Evolutionary conservation across 2,113 vertebrate genomes (phyloP).

Genomic region (Gallinago jamesoni): DNA sequence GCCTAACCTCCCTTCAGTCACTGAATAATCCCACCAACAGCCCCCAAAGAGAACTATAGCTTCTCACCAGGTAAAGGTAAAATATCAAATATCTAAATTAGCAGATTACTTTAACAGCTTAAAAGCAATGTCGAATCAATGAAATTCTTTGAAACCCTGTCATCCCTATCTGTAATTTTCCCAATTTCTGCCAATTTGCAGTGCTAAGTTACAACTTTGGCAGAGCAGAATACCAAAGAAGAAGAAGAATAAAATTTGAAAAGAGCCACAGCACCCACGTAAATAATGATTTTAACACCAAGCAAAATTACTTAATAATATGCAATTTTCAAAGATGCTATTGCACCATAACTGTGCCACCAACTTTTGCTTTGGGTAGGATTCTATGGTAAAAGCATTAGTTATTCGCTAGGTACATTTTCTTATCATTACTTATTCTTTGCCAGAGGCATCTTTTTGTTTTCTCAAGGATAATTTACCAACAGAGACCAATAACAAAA

Average conservation of each 20-base stretch:
- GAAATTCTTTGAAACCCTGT: not conserved
- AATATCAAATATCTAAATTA: not conserved
- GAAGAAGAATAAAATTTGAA: not conserved
- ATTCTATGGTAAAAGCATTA: not conserved
- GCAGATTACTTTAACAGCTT: not conserved
- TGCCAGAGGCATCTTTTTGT: not conserved
- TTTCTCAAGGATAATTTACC: conserved; percentile 23
- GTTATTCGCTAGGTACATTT: not conserved
- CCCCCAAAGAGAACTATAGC: not conserved
- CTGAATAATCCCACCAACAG: not conserved
- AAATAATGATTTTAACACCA: not conserved
- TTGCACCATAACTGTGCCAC: not conserved
- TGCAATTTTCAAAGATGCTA: not conserved
- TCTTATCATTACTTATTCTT: not conserved
- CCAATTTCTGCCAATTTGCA: not conserved
- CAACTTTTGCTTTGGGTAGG: not conserved
- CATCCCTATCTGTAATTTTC: not conserved
- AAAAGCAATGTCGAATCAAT: not conserved
- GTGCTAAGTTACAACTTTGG: not conserved
- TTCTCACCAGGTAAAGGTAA: not conserved
- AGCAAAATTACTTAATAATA: not conserved
- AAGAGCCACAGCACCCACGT: not conserved
- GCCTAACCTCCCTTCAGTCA: accelerated
- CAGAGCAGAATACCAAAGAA: not conserved
- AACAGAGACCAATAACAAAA: not conserved